phyloP scores from a whole-genome alignment of 2,113 vertebrate species.

The Chionis minor region DNA sequence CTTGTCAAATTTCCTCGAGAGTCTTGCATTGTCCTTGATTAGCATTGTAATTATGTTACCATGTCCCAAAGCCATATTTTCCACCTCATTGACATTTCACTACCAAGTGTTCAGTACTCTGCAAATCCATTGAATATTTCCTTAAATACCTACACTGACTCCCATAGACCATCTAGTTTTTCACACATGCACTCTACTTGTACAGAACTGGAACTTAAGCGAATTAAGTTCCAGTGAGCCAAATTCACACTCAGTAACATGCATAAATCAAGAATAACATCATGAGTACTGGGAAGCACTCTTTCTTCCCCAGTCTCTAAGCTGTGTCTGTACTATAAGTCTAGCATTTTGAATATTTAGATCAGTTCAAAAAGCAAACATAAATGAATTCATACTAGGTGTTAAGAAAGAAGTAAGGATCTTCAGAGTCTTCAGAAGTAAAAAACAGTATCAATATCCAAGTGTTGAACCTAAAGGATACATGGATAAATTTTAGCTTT shows the following conservation, averaged over 20 bases:
- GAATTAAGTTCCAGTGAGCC: background rate
- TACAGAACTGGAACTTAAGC: background rate
- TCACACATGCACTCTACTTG: background rate
- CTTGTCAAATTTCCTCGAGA: conserved; percentile 44
- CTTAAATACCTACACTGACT: background rate
- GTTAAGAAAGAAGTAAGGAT: background rate
- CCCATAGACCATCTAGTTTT: background rate
- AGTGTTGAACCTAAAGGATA: background rate
- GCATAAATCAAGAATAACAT: background rate
- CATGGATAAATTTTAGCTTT: accelerated
- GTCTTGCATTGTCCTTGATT: conserved; percentile 41
- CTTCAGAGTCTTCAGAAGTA: background rate
- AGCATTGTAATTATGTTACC: conserved; percentile 31
- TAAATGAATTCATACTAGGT: background rate
- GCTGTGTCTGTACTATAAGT: background rate
- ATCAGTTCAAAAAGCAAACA: background rate
- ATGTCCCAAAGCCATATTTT: conserved; percentile 16
- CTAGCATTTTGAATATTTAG: background rate
- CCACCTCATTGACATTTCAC: conserved; percentile 11
- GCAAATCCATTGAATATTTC: background rate
- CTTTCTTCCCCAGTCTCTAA: background rate
- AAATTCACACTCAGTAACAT: background rate
- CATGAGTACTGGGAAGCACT: background rate
- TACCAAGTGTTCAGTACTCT: background rate
- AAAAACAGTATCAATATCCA: background rate